Evolutionary conservation across 2,113 vertebrate species (phyloP).

Genomic region (Poeciliopsis turrubarensis): DNA sequence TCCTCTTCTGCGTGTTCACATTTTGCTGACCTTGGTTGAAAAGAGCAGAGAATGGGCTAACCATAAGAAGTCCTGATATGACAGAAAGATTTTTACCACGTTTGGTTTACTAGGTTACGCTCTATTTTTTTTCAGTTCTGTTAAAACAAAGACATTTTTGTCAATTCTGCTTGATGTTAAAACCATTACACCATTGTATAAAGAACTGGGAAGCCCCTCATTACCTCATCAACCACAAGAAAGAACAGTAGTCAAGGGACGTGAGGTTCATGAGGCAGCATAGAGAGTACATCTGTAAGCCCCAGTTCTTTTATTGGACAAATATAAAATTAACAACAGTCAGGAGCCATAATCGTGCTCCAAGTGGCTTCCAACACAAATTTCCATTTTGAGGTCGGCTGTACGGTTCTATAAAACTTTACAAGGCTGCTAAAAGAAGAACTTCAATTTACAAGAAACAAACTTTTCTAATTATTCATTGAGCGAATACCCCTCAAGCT

Average conservation of each 20-base stretch:
- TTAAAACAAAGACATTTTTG: not conserved
- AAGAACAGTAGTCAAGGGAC: conserved; percentile 29
- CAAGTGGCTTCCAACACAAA: conserved; percentile 89
- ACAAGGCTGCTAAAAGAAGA: conserved; percentile 86
- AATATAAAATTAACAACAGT: conserved; percentile 98
- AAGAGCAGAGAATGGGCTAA: conserved; percentile 60
- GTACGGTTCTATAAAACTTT: conserved; percentile 93
- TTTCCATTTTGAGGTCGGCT: conserved; percentile 95
- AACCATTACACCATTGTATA: conserved; percentile 23
- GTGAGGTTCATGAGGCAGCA: conserved; percentile 40
- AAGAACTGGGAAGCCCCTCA: conserved; percentile 26
- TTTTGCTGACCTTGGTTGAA: conserved; percentile 72
- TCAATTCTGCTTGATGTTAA: not conserved
- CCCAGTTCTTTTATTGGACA: conserved; percentile 91
- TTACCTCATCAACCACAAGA: conserved; percentile 34
- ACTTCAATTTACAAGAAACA: conserved; percentile 80
- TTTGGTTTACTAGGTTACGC: not conserved
- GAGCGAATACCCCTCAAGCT: conserved; percentile 71
- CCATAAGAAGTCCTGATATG: conserved; percentile 31
- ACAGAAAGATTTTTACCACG: conserved; percentile 1
- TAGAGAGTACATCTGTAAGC: conserved; percentile 65
- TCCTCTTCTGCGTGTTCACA: conserved; percentile 71
- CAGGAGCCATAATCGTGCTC: conserved; percentile 81
- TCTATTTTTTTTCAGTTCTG: not conserved
- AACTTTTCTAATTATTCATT: conserved; percentile 83